Percentiles rank a stretch among this genome's conserved stretches.
Conservation (phyloP, 2,113 vertebrate genomes). For the Crypturellus undulatus region DNA sequence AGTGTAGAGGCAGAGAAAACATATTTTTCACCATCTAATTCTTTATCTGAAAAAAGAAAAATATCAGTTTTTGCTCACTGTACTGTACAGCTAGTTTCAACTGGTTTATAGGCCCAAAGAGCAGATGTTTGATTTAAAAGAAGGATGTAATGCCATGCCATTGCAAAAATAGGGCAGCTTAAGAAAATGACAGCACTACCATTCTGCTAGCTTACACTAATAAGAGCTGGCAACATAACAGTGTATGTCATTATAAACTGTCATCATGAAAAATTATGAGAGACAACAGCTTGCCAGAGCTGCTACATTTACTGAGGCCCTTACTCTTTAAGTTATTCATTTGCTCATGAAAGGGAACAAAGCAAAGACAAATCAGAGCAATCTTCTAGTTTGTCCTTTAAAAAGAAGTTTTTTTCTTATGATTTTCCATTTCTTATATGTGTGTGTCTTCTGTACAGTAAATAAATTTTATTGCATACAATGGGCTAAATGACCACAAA, state of each 20-base stretch:
- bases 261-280: constrained; percentile 61
- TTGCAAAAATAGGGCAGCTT: not conserved
- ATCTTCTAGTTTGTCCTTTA: not conserved
- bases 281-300: constrained; percentile 30
- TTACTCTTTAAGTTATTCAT: constrained; percentile 17
- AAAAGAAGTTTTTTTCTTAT: not conserved
- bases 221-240: constrained; percentile 47
- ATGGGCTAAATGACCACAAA: not conserved
- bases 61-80: not conserved
- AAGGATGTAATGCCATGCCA: constrained; percentile 37
- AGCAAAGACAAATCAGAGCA: not conserved
- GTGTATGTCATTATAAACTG: constrained; percentile 47
- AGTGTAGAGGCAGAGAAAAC: not conserved
- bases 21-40: not conserved
- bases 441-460: not conserved
- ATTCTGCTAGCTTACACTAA: constrained; percentile 30
- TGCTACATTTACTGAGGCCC: not conserved
- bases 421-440: not conserved
- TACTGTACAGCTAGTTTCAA: not conserved
- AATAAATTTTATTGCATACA: not conserved
- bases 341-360: not conserved
- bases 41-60: not conserved
- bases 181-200: constrained; percentile 43
- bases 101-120: constrained; percentile 7
- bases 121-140: constrained; percentile 51